Percentiles rank a stretch among this genome's conserved stretches.
These are phyloP conservation scores for Hybognathus amarus DNA, from an alignment of 2,797 vertebrate genomes.

Conservation along the genomic window DNA sequence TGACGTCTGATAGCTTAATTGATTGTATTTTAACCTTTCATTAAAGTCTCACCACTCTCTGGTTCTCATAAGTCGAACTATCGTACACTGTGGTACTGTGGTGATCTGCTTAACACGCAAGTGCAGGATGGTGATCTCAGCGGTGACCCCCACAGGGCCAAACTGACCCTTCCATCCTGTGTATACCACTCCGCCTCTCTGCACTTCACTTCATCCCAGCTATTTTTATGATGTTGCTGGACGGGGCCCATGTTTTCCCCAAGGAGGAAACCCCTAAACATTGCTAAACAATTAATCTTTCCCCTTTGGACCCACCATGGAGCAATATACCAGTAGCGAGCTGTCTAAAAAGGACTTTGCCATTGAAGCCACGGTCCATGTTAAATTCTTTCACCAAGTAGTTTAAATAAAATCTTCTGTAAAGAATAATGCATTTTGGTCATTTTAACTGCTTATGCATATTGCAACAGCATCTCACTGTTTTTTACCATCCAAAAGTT, in stretches of 20 bases:
- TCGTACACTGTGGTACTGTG: slow-evolving; percentile 35
- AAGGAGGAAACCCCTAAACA: slow-evolving; percentile 64
- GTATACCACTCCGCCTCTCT: slow-evolving; percentile 57
- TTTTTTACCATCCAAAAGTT: not conserved
- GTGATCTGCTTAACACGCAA: slow-evolving; percentile 46
- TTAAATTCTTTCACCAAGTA: not conserved
- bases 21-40: not conserved
- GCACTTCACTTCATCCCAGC: slow-evolving; percentile 71
- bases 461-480: not conserved
- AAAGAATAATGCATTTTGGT: not conserved
- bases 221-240: slow-evolving; percentile 79
- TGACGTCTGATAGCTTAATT: slow-evolving; percentile 23
- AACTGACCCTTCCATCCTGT: slow-evolving; percentile 70
- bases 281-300: slow-evolving; percentile 53
- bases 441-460: not conserved
- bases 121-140: slow-evolving; percentile 57
- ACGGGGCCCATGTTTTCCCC: slow-evolving; percentile 61
- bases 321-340: slow-evolving; percentile 40
- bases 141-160: slow-evolving; percentile 54
- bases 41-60: slow-evolving; percentile 6
- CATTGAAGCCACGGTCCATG: not conserved
- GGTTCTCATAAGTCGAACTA: slow-evolving; percentile 29
- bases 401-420: not conserved
- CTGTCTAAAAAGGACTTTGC: slow-evolving; percentile 18
- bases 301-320: slow-evolving; percentile 50